Evolutionary conservation across 1,140 invertebrate genomes (phyloP).

Genomic region (Aporrectodea caliginosa): DNA sequence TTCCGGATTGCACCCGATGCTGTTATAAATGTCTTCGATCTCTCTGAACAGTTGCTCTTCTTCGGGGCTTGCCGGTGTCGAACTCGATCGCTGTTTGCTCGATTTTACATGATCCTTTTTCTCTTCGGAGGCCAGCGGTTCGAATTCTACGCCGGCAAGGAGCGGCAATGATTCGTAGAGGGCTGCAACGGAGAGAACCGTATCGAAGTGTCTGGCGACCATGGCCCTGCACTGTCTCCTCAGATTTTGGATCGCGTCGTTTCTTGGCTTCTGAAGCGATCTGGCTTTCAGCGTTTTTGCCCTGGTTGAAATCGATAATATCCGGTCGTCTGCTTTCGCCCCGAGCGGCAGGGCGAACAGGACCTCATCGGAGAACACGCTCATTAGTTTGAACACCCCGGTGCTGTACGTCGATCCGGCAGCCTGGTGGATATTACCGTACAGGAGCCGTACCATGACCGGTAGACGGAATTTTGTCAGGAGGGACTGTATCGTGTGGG

Average conservation of each 20-base stretch:
- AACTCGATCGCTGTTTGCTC: not conserved
- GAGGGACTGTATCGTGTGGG: conserved; percentile 75
- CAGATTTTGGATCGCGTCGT: not conserved
- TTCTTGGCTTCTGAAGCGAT: not conserved
- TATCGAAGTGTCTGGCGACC: not conserved
- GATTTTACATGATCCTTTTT: too few relatives aligned
- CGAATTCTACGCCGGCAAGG: not conserved
- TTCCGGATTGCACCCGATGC: conserved; percentile 79
- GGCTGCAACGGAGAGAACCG: not conserved
- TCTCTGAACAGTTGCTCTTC: conserved; percentile 75
- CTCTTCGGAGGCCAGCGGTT: not conserved
- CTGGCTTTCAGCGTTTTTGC: not conserved
- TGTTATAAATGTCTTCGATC: conserved; percentile 94
- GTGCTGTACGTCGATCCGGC: conserved; percentile 44
- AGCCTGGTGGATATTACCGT: conserved; percentile 69
- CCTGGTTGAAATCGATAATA: not conserved
- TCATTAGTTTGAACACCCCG: conserved; percentile 75
- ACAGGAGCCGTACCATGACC: conserved; percentile 81
- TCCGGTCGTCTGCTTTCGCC: conserved; percentile 60
- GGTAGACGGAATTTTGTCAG: conserved; percentile 78
- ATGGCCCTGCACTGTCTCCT: not conserved
- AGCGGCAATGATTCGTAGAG: not conserved
- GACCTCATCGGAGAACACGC: conserved; percentile 66
- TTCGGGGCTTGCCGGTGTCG: conserved; percentile 29
- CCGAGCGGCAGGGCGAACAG: conserved; percentile 71